Evolutionary conservation across 2,797 vertebrate species (phyloP), one percentile per base, ranked within the genome.

Genomic region (Cyclopterus lumpus): DNA sequence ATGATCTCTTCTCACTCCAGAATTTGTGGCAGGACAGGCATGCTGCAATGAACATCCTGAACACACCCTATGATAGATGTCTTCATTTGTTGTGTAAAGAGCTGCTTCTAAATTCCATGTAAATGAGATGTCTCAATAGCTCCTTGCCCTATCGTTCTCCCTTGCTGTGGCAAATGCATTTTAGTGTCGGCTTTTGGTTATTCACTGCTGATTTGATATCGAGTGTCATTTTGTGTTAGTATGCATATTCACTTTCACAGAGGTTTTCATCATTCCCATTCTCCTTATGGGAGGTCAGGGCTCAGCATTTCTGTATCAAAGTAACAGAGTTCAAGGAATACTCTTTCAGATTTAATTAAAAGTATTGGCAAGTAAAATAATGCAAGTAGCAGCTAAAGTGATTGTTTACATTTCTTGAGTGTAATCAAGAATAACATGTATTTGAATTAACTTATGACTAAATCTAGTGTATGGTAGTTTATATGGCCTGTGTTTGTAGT

Each of bases 61-160:
- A 86, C 59, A 73, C 53, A 82, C 77, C 77, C 65, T 42, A 36
- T 89, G 80, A 84, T 74, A 63, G 75, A 82, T 93, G 87, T 79
- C 82, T 93, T 91, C 42, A 88, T 89, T 90, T 75, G 22, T 16
- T 65, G n/a, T 30, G 49, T 65, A 36, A 73, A 62, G 49, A 71
- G 60, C 40, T 48, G 62, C 54, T 84, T 85, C 80, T 28, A 79
- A 76, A 67, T 46, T 48, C 8, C 14, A 24, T 26, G 3, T 14
- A 49, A 71, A 81, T 58, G 18, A 77, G 67, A 70, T 26, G 40
- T 73, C 55, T 80, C 36, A 20, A 10, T 36, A 46, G 18, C 46
- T 71, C 62, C 8, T 10, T 18, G 28, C 15, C 28, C 53, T 5
- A 28, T 49, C 2, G 2, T 22, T 68, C 12, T 69, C 28, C 0